phyloP scores from a whole-genome alignment of 2,888 invertebrate genomes.

The Drosophila siamana region DNA sequence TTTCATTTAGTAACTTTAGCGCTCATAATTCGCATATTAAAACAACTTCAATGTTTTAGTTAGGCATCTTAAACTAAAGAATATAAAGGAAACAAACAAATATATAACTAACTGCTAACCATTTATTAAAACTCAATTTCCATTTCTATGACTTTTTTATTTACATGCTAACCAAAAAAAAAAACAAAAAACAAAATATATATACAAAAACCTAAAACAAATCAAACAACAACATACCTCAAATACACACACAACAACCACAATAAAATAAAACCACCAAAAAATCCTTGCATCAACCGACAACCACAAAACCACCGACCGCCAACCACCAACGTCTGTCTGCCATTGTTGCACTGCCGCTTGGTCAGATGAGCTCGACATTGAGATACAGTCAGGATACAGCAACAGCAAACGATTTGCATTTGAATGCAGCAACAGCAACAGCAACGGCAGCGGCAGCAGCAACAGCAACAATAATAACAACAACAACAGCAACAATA shows the following conservation, averaged over 20 bases:
- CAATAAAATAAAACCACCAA: constrained; percentile 26
- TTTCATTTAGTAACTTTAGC: constrained; percentile 77
- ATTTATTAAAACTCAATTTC: constrained; percentile 75
- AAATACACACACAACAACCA: constrained; percentile 38
- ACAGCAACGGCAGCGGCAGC: constrained; percentile 16
- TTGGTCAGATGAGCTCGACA: constrained; percentile 52
- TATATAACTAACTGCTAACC: constrained; percentile 75
- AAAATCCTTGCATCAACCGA: constrained; percentile 34
- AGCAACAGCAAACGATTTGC: constrained; percentile 34
- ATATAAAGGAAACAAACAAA: constrained; percentile 32
- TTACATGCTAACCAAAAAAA: constrained; percentile 75
- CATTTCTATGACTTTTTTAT: constrained; percentile 78
- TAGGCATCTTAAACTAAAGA: constrained; percentile 23
- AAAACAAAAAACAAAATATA: constrained; percentile 17
- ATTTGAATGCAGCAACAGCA: constrained; percentile 28
- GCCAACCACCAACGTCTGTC: constrained; percentile 11
- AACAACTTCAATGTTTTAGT: constrained; percentile 31
- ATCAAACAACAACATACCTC: constrained; percentile 43
- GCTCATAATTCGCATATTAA: constrained; percentile 61
- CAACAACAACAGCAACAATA: not conserved
- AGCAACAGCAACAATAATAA: constrained; percentile 13
- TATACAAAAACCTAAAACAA: constrained; percentile 34
- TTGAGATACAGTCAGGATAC: constrained; percentile 34
- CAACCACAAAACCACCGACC: constrained; percentile 3
- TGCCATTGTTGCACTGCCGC: constrained; percentile 21